Base-by-base conservation (phyloP, 2,113 vertebrate genomes). In the Bubo scandiacus region DNA sequence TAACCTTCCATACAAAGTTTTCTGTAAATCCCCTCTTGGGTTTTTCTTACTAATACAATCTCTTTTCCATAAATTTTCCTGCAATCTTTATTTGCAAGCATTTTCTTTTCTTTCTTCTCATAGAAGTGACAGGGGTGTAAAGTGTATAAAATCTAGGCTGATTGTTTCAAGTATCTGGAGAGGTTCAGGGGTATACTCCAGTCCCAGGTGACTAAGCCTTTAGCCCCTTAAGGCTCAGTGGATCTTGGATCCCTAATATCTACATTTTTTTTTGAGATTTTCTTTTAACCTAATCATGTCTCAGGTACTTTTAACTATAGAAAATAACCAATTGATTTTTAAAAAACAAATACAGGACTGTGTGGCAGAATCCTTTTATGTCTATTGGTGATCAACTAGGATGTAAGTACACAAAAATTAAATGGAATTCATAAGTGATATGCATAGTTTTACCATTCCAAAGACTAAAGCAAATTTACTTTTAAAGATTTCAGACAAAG, bases 171-270 rank as follows among this genome's bases (percentile, higher is more conserved):
- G 20, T 6, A 29, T 6, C 9, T 71, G 25, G 30, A 36, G 34
- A 65, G 14, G 25, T 68, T 49, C 49, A 73, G n/a, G 10, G 8
- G 9, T 8, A 38, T 10, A 62, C 3, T 75, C 30, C 18, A 59
- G 22, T 29, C 10, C 45, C 30, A 61, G 10, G 15, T 57, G 21
- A 47, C 7, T 13, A 42, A 73, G 13, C 23, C 45, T 27, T 43
- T 40, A 36, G 51, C 18, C 38, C 22, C 2, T 11, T 45, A 55
- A 67, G 34, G 47, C 15, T 70, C 30, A 71, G 1, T 59, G 47
- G 38, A 51, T 63, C 30, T 40, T 32, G 3, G 5, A 81, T 4
- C 5, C 1, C 0, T 32, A 9, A 17, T 6, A 15, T 7, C 3
- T 25, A 34, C 3, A 5, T 5, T 20, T 67, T 43, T 71, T 40